phyloP scores from a whole-genome alignment of 2,113 vertebrate species.

The Ptilonorhynchus violaceus region DNA sequence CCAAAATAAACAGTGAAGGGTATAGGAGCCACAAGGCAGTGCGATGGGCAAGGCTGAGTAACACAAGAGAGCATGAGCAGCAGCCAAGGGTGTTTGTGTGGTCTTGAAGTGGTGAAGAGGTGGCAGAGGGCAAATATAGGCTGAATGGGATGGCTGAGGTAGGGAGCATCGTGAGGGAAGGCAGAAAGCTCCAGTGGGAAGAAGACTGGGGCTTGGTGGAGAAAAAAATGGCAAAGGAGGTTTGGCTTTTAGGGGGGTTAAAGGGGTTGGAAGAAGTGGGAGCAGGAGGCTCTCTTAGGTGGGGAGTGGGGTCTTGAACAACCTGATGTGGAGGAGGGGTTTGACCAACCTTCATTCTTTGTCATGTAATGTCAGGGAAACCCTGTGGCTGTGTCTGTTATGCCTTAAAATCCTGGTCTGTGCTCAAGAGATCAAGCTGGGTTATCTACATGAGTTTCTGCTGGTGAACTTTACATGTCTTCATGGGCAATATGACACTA shows the following conservation, averaged over 20 bases:
- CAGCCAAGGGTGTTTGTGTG: not conserved
- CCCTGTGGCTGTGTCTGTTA: rapidly evolving
- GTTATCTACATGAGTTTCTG: not conserved
- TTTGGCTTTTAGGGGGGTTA: not conserved
- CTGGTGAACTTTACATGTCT: not conserved
- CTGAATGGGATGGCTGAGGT: not conserved
- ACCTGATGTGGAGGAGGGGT: not conserved
- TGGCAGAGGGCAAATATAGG: not conserved
- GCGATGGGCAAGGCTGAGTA: too few species aligned
- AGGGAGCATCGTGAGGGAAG: not conserved
- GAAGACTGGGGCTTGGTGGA: not conserved
- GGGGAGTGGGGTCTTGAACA: not conserved
- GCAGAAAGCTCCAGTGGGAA: not conserved
- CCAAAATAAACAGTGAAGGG: not conserved
- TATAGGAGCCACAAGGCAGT: not conserved
- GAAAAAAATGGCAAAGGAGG: not conserved
- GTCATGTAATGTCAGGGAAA: not conserved
- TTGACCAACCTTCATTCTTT: not conserved
- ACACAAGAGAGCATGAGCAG: rapidly evolving
- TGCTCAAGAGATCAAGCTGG: not conserved
- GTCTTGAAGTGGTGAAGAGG: not conserved
- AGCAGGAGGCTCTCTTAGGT: not conserved
- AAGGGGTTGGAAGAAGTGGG: not conserved
- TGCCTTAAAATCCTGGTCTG: not conserved
- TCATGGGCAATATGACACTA: not conserved